Evolutionary conservation across 2,113 vertebrate genomes (phyloP), one percentile per base, ranked within the genome.

Genomic region (Cinclus mexicanus): DNA sequence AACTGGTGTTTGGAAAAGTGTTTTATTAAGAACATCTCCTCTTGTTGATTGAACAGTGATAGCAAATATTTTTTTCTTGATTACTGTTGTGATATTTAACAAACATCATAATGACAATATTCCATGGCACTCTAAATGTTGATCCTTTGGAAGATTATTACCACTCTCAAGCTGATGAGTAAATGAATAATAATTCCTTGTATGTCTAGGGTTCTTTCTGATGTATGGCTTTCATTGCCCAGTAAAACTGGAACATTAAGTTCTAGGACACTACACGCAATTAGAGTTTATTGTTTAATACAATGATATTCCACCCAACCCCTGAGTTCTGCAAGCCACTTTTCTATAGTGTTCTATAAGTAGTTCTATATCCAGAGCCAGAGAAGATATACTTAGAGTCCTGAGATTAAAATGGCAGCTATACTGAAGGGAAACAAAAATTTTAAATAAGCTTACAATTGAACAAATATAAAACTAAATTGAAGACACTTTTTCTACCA

Each of bases 211-310:
- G 1, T 26, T 74, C 55, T 65, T 89, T 53, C 50, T 89, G 44
- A 92, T 92, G 76, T 69, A 94, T 57, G 25, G 19, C 39, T 89
- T 92, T 79, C 83, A 93, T 65, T 92, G 88, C 70, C 77, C 90
- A 95, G 15, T 37, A 68, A 70, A 92, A 75, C 26, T 55, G 39
- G 88, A 85, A 95, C 71, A 81, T 93, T 85, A 89, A 95, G n/a
- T 86, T 89, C 69, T 63, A 70, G 41, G 83, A 95, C 89, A 88
- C 10, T 76, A 41, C 65, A 96, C 92, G 95, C 70, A 83, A 85
- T 94, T 92, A 64, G 37, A 86, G 76, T 94, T 91, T 93, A 93
- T 91, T 91, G 77, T 80, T 93, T 71, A 85, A 69, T 65, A 42
- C 29, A 68, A 37, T 46, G 41, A 87, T 84, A 94, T 77, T 76